Evolutionary conservation across 2,797 vertebrate genomes (phyloP).

Genomic region (Lophotriccus pileatus): DNA sequence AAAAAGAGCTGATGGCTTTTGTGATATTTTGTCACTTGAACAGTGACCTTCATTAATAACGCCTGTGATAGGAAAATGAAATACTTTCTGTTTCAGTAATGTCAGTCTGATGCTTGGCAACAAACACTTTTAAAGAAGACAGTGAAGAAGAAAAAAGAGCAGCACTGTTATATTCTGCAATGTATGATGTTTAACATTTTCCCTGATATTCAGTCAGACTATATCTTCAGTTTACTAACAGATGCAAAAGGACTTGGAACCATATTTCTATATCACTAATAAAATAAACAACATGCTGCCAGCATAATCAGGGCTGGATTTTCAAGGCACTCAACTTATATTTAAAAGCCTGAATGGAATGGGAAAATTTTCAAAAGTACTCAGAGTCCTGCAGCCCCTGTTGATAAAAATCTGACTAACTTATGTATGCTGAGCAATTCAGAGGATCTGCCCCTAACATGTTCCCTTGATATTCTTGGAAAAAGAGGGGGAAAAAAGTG

Average conservation of each 20-base stretch:
- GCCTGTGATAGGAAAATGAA: constrained; percentile 8
- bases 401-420: neutral
- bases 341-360: neutral
- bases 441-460: neutral
- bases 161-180: neutral
- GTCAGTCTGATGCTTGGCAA: neutral
- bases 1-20: neutral
- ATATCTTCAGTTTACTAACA: constrained; percentile 22
- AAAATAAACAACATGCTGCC: neutral
- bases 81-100: neutral
- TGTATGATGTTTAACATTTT: neutral
- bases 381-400: neutral
- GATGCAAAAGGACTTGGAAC: neutral
- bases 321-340: neutral
- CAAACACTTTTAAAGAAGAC: neutral
- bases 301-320: neutral
- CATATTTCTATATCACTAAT: neutral
- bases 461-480: neutral
- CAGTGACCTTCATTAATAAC: neutral
- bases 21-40: neutral
- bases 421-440: neutral
- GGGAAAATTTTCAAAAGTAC: neutral
- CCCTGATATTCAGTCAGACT: neutral
- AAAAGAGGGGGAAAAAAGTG: neutral
- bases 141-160: neutral